Conservation (phyloP, 1,140 invertebrate genomes). For the Ceratina calcarata region DNA sequence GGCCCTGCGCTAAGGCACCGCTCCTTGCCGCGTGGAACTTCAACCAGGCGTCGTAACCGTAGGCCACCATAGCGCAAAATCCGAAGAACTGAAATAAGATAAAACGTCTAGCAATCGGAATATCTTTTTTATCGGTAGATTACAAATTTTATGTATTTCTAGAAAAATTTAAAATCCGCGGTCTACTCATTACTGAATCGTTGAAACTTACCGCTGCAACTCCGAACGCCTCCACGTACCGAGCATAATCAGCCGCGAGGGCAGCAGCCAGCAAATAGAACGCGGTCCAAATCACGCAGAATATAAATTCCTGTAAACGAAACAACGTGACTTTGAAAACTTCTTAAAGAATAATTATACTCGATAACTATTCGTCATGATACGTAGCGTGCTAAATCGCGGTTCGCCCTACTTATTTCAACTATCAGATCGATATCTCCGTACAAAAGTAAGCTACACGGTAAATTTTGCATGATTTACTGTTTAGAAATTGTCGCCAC, state of each 20-base stretch:
- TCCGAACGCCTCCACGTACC: constrained; percentile 79
- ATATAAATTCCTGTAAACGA: constrained; percentile 85
- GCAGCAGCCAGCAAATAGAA: constrained; percentile 87
- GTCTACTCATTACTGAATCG: background rate
- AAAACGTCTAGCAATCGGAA: no score
- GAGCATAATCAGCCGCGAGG: constrained; percentile 81
- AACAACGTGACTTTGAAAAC: constrained; percentile 10
- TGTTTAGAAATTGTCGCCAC: no score
- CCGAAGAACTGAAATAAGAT: constrained; percentile 88
- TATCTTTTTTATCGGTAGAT: background rate
- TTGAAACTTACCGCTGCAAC: constrained; percentile 84
- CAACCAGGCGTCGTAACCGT: constrained; percentile 88
- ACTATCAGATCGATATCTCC: constrained; percentile 3
- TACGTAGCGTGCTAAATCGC: background rate
- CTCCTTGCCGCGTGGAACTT: constrained; percentile 85
- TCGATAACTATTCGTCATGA: background rate
- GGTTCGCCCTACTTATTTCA: background rate
- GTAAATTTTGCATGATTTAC: constrained; percentile 44
- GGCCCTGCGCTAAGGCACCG: constrained; percentile 88
- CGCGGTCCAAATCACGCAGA: constrained; percentile 86
- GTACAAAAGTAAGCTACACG: background rate
- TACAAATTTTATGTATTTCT: no score
- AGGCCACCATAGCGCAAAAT: constrained; percentile 87
- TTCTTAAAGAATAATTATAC: background rate
- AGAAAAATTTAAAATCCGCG: no score